Conservation (phyloP, 2,113 vertebrate species). For the Megaceryle maxima region DNA sequence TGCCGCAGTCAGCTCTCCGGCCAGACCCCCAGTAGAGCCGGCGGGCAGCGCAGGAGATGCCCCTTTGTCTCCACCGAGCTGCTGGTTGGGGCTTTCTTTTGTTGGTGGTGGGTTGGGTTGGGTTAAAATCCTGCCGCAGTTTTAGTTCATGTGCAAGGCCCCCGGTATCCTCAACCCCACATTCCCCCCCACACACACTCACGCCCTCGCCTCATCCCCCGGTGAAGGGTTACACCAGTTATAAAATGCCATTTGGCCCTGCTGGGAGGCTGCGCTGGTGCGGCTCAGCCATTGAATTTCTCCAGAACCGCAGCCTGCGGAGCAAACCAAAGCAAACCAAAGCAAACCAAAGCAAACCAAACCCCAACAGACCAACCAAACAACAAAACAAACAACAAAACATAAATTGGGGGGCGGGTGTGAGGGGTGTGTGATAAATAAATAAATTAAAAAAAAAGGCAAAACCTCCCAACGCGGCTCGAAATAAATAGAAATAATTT, state of each 20-base stretch:
- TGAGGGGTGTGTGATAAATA: too few relatives aligned
- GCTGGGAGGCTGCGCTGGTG: neutral
- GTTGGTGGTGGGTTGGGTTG: neutral
- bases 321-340: too few relatives aligned
- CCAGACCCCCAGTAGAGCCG: neutral
- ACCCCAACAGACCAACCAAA: too few relatives aligned
- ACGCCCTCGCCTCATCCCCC: neutral
- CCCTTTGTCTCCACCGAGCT: conserved; percentile 11
- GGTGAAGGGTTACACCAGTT: conserved; percentile 24
- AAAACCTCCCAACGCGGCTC: neutral
- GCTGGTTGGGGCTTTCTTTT: neutral
- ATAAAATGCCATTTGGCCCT: conserved; percentile 65
- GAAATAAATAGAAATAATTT: neutral
- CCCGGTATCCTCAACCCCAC: neutral
- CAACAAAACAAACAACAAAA: too few relatives aligned
- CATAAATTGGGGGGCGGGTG: too few relatives aligned
- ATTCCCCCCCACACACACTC: too few relatives aligned
- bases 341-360: too few relatives aligned
- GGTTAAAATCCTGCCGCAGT: conserved; percentile 31
- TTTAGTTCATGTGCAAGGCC: conserved; percentile 52
- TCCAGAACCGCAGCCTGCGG: neutral
- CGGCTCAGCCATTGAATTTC: conserved; percentile 2
- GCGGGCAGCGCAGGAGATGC: neutral
- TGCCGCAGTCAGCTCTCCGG: neutral
- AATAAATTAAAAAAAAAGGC: too few relatives aligned